Evolutionary conservation across 2,888 invertebrate species (phyloP), one percentile per base, ranked within the genome.

Genomic region (Xestia xanthographa): DNA sequence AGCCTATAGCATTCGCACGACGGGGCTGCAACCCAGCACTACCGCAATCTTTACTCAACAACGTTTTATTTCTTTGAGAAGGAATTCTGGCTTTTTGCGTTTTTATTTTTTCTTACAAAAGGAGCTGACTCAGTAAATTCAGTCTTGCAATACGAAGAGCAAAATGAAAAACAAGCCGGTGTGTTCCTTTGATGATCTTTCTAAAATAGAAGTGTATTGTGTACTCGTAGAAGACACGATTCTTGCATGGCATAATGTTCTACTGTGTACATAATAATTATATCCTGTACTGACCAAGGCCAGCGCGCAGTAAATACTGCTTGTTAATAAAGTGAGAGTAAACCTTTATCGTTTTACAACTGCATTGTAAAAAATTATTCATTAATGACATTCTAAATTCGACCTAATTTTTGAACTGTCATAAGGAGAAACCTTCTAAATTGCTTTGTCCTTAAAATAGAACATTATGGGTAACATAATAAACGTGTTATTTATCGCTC

Each of bases 271-370:
- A 38, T 77, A 56, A 78, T 86, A 79, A 87, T 82, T 72, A 76
- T 84, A 82, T 83, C 88, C 86, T 86, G 79, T 74, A 84, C 73
- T 60, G 43, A 74, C 77, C 79, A 87, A 87, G 82, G 84, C 82
- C 79, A 68, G 66, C 72, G 75, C 73, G 79, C 77, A 79, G 77
- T 83, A 68, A 66, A 74, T 72, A 69, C 69, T 69, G 20, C 66
- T 68, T 41, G 65, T 65, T 58, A n/a, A 50, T 67, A 73, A 81
- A 87, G 82, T 79, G 82, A 84, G 82, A 88, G 79, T 65, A 70
- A 58, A 68, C 72, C 66, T 83, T 72, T 77, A 83, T 74, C 34
- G 45, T 56, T 38, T 53, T 72, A 67, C 45, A 62, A 48, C 20
- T 45, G 63, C 50, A 73, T 56, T 63, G 50, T 41, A 63, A 50